phyloP scores from a whole-genome alignment of 1,140 invertebrate species.

The Whitmania pigra region DNA sequence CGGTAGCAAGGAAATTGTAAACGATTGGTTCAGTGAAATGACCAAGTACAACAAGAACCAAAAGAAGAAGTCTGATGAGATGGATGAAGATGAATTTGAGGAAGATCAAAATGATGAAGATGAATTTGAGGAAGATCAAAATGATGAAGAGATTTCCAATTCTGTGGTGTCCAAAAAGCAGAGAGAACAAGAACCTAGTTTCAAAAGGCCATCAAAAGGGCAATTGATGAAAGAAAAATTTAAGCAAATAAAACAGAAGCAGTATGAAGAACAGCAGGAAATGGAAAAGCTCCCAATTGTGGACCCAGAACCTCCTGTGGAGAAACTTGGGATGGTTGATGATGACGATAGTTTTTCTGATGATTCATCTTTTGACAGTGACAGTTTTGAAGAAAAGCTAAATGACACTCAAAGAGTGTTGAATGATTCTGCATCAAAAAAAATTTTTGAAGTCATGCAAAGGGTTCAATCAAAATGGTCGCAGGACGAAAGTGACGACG shows the following conservation, averaged over 20 bases:
- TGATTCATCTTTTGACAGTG: neutral
- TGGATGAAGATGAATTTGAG: conserved; percentile 1
- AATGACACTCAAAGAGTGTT: conserved; percentile 4
- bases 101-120: neutral
- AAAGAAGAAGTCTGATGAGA: neutral
- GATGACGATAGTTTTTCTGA: neutral
- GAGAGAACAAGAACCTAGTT: too few species aligned
- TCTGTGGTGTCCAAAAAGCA: too few species aligned
- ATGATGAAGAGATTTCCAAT: neutral
- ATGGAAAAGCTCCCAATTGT: conserved; percentile 7
- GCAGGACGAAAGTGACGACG: neutral
- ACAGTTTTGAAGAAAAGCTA: neutral
- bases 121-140: neutral
- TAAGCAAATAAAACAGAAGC: conserved; percentile 1
- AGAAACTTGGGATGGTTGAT: neutral
- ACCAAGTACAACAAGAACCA: neutral
- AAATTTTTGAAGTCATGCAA: conserved; percentile 7
- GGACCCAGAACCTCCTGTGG: neutral
- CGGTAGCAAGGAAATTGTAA: neutral
- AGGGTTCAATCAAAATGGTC: neutral
- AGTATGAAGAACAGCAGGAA: neutral
- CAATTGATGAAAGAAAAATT: neutral
- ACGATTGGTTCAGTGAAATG: conserved; percentile 3
- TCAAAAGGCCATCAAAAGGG: neutral
- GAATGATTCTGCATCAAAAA: conserved; percentile 9